A percentile compares a stretch with the other conserved stretches of the same genome.
phyloP scores from a whole-genome alignment of 2,113 vertebrate genomes.

The Mus spicilegus region DNA sequence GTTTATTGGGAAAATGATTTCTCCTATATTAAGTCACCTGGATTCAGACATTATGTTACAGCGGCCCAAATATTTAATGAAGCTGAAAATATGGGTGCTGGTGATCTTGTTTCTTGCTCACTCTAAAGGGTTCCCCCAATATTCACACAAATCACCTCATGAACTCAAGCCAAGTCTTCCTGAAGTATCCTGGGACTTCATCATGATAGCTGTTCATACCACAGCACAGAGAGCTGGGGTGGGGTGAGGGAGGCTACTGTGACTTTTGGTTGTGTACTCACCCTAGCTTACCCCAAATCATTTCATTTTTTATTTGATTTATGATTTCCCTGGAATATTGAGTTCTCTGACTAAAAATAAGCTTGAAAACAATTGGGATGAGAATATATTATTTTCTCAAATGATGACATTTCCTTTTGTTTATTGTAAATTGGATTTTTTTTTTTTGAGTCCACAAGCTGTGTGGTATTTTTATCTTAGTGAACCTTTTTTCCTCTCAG shows the following conservation, averaged over 20 bases:
- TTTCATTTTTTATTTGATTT: background rate
- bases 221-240: background rate
- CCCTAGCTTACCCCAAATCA: background rate
- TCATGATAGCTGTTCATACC: background rate
- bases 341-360: slow-evolving; percentile 5
- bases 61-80: background rate
- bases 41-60: background rate
- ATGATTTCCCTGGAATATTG: slow-evolving; percentile 10
- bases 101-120: background rate
- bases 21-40: background rate
- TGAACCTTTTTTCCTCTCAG: background rate
- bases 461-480: background rate
- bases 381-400: slow-evolving; percentile 28
- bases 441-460: background rate
- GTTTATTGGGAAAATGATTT: background rate
- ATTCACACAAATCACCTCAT: background rate
- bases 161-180: background rate
- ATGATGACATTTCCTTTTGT: slow-evolving; percentile 35
- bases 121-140: background rate
- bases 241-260: no score
- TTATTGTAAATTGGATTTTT: background rate
- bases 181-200: background rate
- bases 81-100: background rate
- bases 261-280: background rate
- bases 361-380: background rate